Evolutionary conservation across 2,113 vertebrate species (phyloP).

Genomic region (Cepphus grylle): DNA sequence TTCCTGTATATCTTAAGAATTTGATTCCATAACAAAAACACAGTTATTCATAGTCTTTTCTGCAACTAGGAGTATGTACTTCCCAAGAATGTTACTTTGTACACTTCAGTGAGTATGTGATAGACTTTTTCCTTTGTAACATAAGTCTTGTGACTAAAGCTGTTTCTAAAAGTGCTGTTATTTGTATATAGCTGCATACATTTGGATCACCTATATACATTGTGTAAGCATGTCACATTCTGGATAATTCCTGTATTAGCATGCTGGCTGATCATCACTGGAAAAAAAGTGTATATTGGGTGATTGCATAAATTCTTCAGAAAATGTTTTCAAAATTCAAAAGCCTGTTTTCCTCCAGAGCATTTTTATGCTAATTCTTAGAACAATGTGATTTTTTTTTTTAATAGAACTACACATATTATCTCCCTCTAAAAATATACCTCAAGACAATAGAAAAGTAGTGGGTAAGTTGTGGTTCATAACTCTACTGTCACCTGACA

Average conservation of each 20-base stretch:
- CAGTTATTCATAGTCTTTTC: not conserved
- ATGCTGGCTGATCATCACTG: not conserved
- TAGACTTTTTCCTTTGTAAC: not conserved
- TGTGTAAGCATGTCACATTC: not conserved
- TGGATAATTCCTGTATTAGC: not conserved
- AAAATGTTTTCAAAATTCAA: not conserved
- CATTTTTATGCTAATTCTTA: not conserved
- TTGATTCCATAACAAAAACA: not conserved
- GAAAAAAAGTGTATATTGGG: not conserved
- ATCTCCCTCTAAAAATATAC: not conserved
- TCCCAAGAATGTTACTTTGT: not conserved
- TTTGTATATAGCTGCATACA: not conserved
- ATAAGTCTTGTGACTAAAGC: not conserved
- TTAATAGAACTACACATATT: not conserved
- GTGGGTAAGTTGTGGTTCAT: not conserved
- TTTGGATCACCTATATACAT: not conserved
- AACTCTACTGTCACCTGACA: not conserved
- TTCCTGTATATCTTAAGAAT: not conserved
- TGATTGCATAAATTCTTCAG: not conserved
- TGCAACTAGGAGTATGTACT: not conserved
- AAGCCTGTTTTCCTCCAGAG: not conserved
- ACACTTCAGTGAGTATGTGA: not conserved
- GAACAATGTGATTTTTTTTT: not conserved
- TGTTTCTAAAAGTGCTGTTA: not conserved
- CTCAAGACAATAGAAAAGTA: not conserved